These are phyloP conservation scores for Caerostris darwini DNA, from an alignment of 1,140 invertebrate genomes.

Conservation along the genomic window DNA sequence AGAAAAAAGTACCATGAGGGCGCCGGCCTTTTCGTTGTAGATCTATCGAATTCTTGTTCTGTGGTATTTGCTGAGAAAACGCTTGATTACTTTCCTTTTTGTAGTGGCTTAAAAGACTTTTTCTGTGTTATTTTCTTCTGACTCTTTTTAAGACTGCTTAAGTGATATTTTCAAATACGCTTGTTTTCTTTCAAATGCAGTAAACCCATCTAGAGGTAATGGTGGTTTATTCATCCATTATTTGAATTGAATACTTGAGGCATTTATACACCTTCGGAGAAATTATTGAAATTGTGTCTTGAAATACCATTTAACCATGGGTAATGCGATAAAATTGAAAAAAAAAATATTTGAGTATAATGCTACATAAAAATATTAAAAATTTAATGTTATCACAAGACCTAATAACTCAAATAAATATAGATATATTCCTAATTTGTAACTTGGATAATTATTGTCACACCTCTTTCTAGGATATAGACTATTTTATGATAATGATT, in stretches of 20 bases:
- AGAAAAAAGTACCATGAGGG: not conserved
- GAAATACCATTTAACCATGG: no score
- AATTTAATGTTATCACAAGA: no score
- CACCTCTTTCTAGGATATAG: no score
- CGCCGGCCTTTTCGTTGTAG: conserved; percentile 23
- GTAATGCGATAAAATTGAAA: no score
- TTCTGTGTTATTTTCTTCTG: conserved; percentile 18
- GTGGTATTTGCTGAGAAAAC: conserved; percentile 39
- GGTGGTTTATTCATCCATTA: not conserved
- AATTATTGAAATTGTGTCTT: no score
- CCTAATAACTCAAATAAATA: no score
- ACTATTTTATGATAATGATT: no score
- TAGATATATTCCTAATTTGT: no score
- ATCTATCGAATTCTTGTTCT: conserved; percentile 16
- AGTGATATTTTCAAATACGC: conserved; percentile 11
- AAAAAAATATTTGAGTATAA: no score
- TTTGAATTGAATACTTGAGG: not conserved
- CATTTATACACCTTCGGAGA: no score
- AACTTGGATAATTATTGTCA: no score
- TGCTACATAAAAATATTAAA: no score
- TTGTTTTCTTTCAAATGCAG: not conserved
- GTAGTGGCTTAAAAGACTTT: conserved; percentile 18
- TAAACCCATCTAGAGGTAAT: not conserved
- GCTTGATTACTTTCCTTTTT: conserved; percentile 41
- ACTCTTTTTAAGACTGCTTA: conserved; percentile 19